Evolutionary conservation across 2,888 invertebrate species (phyloP).

Genomic region (Eupithecia pulchellata): DNA sequence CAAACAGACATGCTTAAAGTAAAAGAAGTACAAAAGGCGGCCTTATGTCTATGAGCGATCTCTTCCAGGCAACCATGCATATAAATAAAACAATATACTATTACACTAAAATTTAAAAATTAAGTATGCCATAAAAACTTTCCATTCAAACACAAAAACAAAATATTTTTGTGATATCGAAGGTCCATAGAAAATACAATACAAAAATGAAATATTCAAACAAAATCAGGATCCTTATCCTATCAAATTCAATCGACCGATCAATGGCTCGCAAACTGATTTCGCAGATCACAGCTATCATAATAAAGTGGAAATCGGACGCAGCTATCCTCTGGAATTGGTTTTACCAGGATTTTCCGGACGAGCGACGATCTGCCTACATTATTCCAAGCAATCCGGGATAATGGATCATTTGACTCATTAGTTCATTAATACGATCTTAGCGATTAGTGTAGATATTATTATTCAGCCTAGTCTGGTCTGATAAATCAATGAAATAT

Average conservation of each 20-base stretch:
- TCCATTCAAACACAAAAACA: no score
- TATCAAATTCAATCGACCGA: constrained; percentile 29
- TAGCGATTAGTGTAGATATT: neutral
- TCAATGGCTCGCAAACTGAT: constrained; percentile 42
- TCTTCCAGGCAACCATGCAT: no score
- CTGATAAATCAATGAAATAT: neutral
- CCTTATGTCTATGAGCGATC: no score
- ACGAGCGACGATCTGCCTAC: constrained; percentile 49
- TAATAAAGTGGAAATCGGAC: constrained; percentile 45
- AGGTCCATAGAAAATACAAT: no score
- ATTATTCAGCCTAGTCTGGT: neutral
- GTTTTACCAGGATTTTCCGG: constrained; percentile 66
- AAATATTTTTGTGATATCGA: no score
- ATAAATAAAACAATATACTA: no score
- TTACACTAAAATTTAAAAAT: no score
- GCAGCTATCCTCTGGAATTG: constrained; percentile 57
- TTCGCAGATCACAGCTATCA: constrained; percentile 41
- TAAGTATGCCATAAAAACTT: no score
- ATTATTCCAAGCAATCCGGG: constrained; percentile 53
- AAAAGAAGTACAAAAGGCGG: no score
- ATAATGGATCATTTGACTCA: neutral
- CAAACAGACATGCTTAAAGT: no score
- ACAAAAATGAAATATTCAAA: no score
- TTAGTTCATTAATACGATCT: neutral
- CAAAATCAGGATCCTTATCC: constrained; percentile 5